Evolutionary conservation across 2,113 vertebrate genomes (phyloP), one percentile per base, ranked within the genome.

Genomic region (Acrocephalus arundinaceus): DNA sequence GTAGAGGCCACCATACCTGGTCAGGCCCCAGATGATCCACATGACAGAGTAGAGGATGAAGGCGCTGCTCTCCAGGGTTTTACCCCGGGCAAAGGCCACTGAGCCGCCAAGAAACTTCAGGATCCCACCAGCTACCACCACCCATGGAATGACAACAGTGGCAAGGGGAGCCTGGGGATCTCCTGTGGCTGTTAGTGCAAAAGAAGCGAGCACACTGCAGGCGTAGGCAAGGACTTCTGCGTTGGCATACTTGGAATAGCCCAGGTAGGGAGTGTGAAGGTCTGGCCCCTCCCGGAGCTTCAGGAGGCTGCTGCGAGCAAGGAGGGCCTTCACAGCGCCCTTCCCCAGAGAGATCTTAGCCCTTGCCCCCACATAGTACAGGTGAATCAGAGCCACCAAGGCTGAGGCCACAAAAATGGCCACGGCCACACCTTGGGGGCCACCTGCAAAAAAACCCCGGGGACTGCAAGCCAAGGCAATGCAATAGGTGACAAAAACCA

Each of bases 21-120:
- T 93, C 87, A 98, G 89, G 35, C 99, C 98, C 99, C 99, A 99
- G 65, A 99, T 97, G n/a, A 97, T 89, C 99, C 99, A 99, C 98
- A 98, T 98, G 66, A 98, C 51, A 11, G 98, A 98, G 20, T 99
- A 98, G 48, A 99, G 95, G 51, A 98, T 97, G 91, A 99, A 99
- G 45, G 98, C 98, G 2, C 98, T 98, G 95, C 99, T 99, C 96
- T 99, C 99, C 59, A 99, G 96, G 28, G 98, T 99, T 97, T 99
- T 99, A 59, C 99, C 99, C 27, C 98, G 96, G 52, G 99, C 97
- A 85, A 99, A 99, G 17, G 98, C 98, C 73, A 99, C 98, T 0
- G 97, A 98, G 31, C 98, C 98, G 0, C 97, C 93, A 2, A 99
- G 89, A 27, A 99, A 83, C 96, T 98, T 98, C 15, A 99, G 97